phyloP scores from a whole-genome alignment of 2,797 vertebrate species.

The Lacerta viridis region DNA sequence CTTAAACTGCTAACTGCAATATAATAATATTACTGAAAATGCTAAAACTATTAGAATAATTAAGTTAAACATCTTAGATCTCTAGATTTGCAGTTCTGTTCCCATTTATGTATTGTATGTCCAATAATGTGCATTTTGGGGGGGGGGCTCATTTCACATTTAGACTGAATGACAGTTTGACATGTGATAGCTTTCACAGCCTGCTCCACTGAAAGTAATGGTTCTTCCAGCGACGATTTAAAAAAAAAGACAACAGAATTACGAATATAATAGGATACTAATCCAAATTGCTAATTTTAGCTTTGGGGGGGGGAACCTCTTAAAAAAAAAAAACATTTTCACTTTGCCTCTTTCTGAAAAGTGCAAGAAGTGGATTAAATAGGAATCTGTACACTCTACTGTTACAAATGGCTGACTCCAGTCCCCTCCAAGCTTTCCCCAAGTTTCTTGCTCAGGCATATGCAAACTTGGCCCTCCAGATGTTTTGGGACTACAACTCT shows the following conservation, averaged over 20 bases:
- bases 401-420: background rate
- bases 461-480: too few relatives aligned
- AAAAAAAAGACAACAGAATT: background rate
- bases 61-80: constrained; percentile 22
- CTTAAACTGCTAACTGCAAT: constrained; percentile 32
- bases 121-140: constrained; percentile 6
- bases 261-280: background rate
- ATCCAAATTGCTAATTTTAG: background rate
- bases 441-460: too few relatives aligned
- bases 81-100: constrained; percentile 17
- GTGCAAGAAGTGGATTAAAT: background rate
- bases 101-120: constrained; percentile 9
- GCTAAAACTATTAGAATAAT: background rate
- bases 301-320: background rate
- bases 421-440: too few relatives aligned
- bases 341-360: background rate
- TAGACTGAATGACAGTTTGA: constrained; percentile 7
- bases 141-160: background rate
- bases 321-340: background rate
- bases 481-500: too few relatives aligned
- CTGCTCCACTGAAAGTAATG: constrained; percentile 16
- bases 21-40: background rate
- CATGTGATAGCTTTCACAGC: constrained; percentile 42
- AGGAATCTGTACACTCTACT: background rate
- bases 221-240: background rate